phyloP scores from a whole-genome alignment of 1,140 invertebrate species.

The Contarinia nasturtii region DNA sequence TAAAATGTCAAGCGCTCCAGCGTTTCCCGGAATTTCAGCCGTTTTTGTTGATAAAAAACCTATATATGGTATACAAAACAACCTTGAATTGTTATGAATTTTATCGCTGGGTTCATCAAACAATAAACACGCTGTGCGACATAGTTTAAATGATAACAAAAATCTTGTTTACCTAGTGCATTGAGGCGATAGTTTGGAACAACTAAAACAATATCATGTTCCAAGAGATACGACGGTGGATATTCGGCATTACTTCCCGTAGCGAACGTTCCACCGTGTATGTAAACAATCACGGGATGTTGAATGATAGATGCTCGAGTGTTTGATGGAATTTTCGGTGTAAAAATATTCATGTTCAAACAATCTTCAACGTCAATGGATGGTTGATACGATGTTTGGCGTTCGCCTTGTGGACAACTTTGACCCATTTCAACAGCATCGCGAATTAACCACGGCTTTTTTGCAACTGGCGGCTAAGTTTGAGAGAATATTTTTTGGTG shows the following conservation, averaged over 20 bases:
- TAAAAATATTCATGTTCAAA: background rate
- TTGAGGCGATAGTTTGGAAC: conserved; percentile 60
- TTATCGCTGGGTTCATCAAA: too few species aligned
- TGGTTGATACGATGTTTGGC: too few species aligned
- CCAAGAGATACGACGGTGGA: conserved; percentile 51
- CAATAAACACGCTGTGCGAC: too few species aligned
- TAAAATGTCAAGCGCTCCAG: conserved; percentile 41
- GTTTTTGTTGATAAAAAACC: conserved; percentile 33
- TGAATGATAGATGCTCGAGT: too few species aligned
- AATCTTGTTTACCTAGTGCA: conserved; percentile 20
- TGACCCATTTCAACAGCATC: too few species aligned
- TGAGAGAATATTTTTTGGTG: too few species aligned
- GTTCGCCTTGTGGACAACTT: too few species aligned
- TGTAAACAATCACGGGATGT: conserved; percentile 19
- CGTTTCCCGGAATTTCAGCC: conserved; percentile 41
- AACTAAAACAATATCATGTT: conserved; percentile 55
- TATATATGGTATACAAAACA: conserved; percentile 8
- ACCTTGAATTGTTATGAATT: too few species aligned
- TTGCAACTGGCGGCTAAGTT: too few species aligned
- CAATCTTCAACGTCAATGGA: background rate
- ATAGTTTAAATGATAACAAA: too few species aligned
- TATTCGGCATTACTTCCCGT: conserved; percentile 33
- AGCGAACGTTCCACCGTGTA: conserved; percentile 21
- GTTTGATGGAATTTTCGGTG: background rate
- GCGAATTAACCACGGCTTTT: too few species aligned